A percentile compares a stretch with the other conserved stretches of the same genome.
Conservation (phyloP, 1,140 invertebrate species). For the Orius insidiosus region DNA sequence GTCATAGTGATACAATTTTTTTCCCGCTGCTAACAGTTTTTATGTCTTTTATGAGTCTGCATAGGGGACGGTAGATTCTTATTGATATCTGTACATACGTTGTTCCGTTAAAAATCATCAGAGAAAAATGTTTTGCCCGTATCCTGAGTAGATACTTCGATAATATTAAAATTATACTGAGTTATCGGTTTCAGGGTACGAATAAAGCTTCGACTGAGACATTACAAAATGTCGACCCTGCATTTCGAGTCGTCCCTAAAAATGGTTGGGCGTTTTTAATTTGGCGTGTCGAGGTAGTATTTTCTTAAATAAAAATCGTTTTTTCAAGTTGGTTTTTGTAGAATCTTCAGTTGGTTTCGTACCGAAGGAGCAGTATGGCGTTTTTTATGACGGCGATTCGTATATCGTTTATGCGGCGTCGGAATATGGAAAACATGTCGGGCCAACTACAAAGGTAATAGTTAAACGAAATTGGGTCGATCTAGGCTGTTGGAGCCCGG, state of each 20-base stretch:
- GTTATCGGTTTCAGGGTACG: not conserved
- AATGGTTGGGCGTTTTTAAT: constrained; percentile 18
- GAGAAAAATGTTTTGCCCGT: not conserved
- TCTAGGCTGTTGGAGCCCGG: not conserved
- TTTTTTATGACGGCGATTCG: constrained; percentile 58
- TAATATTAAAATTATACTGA: not conserved
- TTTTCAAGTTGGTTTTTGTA: constrained; percentile 21
- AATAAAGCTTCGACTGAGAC: not conserved
- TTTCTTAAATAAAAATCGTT: not conserved
- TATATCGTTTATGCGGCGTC: constrained; percentile 40
- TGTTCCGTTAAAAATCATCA: not conserved
- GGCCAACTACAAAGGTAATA: constrained; percentile 18
- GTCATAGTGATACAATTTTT: no score
- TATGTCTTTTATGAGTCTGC: no score
- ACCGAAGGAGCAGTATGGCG: constrained; percentile 35
- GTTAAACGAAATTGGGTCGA: no score
- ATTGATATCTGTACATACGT: not conserved
- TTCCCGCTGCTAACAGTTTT: no score
- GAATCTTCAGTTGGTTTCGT: constrained; percentile 37
- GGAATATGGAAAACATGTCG: constrained; percentile 19
- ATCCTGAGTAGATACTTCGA: not conserved
- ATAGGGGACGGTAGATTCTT: no score
- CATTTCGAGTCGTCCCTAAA: constrained; percentile 16
- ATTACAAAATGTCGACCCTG: constrained; percentile 13
- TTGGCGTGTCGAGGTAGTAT: constrained; percentile 20